Base-by-base conservation (phyloP, 2,113 vertebrate genomes). In the Phalacrocorax pelagicus region DNA sequence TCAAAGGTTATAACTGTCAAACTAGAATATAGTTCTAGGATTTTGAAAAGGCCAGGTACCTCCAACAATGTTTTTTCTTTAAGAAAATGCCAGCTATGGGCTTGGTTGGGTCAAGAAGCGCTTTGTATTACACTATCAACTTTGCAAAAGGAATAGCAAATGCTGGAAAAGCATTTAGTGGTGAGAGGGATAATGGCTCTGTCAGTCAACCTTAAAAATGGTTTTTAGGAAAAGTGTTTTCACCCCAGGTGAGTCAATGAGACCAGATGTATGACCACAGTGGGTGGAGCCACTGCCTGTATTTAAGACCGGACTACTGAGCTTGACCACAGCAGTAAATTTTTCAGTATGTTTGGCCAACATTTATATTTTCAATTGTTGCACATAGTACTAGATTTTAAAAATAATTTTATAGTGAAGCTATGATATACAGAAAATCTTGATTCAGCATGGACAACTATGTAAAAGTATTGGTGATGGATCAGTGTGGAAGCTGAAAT, bases 1-100 rank as follows among this genome's bases (percentile, higher is more conserved):
- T 70, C 47, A 91, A 58, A 94, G 91, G 94, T 96, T 97, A 52
- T 77, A 89, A 81, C 81, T 97, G 89, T 96, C 95, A 94, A 95
- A 90, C 44, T 61, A 73, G 47, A 63, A 90, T 93, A 66, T 24
- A 92, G 59, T 81, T 89, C 52, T 62, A 85, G 72, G 63, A 67
- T 75, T 88, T 94, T 91, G 81, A 97, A 96, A 97, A 96, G 84
- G 83, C 86, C 69, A 88, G 49, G n/a, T 91, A 71, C n/a, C 47
- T 88, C 46, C 86, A 95, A 81, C 27, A 65, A 54, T 44, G 36
- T 54, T 72, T 91, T 86, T 70, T 67, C 52, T 82, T 90, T 42
- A 72, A 86, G 79, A 67, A 96, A 95, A 91, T 96, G 83, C 81
- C 6, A 42, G 17, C 61, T 70, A 4, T 86, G 38, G 65, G 52